Percentiles rank a stretch among this genome's conserved stretches.
Evolutionary conservation across 1,140 invertebrate genomes (phyloP).

Genomic region (Apis cerana): DNA sequence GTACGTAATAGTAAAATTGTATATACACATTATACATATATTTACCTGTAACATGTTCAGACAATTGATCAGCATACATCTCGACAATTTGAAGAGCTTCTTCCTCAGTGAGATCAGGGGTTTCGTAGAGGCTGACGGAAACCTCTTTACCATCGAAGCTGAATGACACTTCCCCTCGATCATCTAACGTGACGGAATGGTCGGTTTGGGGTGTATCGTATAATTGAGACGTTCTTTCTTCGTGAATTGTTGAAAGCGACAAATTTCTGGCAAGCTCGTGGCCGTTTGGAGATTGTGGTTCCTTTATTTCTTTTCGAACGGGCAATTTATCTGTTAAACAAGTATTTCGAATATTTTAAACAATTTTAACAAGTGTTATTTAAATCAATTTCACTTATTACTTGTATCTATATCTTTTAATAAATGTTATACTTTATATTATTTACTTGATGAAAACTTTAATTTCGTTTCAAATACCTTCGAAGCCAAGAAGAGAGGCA

Average conservation of each 20-base stretch:
- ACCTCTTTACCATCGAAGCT: conserved; percentile 96
- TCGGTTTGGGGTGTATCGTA: conserved; percentile 90
- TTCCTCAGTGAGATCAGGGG: conserved; percentile 94
- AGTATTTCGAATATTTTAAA: neutral
- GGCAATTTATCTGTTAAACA: conserved; percentile 39
- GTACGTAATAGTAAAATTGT: too few species aligned
- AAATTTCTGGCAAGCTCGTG: conserved; percentile 86
- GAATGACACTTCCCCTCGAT: conserved; percentile 92
- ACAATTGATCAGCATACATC: conserved; percentile 96
- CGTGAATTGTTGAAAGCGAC: conserved; percentile 93
- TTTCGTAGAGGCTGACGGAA: conserved; percentile 94
- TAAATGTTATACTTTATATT: too few species aligned
- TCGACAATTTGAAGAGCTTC: conserved; percentile 95
- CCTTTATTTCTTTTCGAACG: conserved; percentile 75
- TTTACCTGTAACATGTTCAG: conserved; percentile 90
- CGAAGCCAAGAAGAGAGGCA: conserved; percentile 92
- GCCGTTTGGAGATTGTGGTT: conserved; percentile 73
- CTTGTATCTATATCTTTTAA: too few species aligned
- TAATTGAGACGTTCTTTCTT: conserved; percentile 93
- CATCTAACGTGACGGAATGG: conserved; percentile 87
- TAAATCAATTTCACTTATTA: too few species aligned
- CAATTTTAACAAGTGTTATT: too few species aligned
- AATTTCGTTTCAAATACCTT: conserved; percentile 81
- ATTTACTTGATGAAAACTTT: too few species aligned
- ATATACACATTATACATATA: neutral